phyloP scores from a whole-genome alignment of 2,888 invertebrate genomes.

The Hemithea aestivaria region DNA sequence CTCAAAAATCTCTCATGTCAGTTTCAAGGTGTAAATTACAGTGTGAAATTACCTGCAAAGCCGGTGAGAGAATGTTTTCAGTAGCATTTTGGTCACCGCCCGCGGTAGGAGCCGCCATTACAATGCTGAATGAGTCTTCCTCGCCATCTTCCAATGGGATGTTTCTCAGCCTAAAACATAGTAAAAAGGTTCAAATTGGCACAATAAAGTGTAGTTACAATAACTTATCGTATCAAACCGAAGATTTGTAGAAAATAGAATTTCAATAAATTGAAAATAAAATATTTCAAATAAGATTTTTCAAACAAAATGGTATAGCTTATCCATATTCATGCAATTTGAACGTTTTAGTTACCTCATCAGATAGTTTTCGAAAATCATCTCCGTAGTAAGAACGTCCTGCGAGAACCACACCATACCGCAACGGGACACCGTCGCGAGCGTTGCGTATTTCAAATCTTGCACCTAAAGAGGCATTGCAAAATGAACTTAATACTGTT shows the following conservation, averaged over 20 bases:
- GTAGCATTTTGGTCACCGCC: constrained; percentile 80
- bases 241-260: constrained; percentile 2
- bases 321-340: too few relatives aligned
- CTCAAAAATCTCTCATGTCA: too few relatives aligned
- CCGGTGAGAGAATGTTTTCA: constrained; percentile 90
- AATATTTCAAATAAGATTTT: too few relatives aligned
- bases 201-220: too few relatives aligned
- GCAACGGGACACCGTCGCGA: constrained; percentile 99
- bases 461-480: constrained; percentile 76
- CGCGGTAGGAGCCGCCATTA: constrained; percentile 78
- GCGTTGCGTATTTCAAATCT: constrained; percentile 98
- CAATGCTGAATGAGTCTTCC: constrained; percentile 83
- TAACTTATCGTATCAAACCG: too few relatives aligned
- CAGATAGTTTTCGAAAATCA: constrained; percentile 99
- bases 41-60: constrained; percentile 81
- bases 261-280: too few relatives aligned
- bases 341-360: constrained; percentile 66
- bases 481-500: not conserved
- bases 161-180: constrained; percentile 82
- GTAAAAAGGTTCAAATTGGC: too few relatives aligned
- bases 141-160: constrained; percentile 94
- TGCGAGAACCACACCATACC: constrained; percentile 99
- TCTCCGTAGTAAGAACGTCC: constrained; percentile 98
- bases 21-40: too few relatives aligned
- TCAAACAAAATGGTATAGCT: too few relatives aligned